phyloP scores from a whole-genome alignment of 2,888 invertebrate species.

The Lasioglossum calceatum region DNA sequence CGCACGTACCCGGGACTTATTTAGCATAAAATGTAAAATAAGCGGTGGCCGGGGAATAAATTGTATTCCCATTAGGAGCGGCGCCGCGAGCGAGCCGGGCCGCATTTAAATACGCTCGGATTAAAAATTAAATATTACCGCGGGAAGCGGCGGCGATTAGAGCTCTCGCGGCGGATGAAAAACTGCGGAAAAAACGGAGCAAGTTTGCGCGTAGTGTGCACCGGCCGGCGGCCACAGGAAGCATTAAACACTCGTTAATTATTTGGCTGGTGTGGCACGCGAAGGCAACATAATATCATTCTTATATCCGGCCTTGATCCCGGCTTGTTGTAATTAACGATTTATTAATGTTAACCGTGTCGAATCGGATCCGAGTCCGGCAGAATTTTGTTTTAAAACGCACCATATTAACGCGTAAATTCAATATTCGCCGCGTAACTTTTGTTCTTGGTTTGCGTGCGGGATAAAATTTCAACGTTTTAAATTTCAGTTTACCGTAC shows the following conservation, averaged over 20 bases:
- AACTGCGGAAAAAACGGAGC: conserved; percentile 52
- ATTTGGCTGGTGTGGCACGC: conserved; percentile 33
- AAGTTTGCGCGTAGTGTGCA: conserved; percentile 48
- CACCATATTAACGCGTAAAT: not conserved
- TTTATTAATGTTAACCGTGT: not conserved
- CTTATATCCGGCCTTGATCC: not conserved
- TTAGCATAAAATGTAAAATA: conserved; percentile 82
- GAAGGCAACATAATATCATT: conserved; percentile 5
- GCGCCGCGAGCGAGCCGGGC: conserved; percentile 58
- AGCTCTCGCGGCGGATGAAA: conserved; percentile 68
- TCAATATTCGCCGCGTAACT: not conserved
- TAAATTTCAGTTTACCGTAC: not conserved
- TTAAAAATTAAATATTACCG: conserved; percentile 84
- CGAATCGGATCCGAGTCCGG: not conserved
- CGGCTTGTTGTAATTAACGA: not conserved
- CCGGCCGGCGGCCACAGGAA: conserved; percentile 39
- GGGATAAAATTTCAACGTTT: not conserved
- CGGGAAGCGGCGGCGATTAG: conserved; percentile 77
- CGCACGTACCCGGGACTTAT: conserved; percentile 73
- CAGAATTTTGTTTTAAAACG: not conserved
- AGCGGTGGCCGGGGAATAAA: conserved; percentile 80
- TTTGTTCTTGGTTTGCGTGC: not conserved
- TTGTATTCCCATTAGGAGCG: conserved; percentile 83
- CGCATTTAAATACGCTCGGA: conserved; percentile 82
- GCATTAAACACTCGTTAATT: conserved; percentile 72